Percentiles rank a stretch among this genome's conserved stretches.
Conservation (phyloP, 2,888 invertebrate species). For the Dynastes hyllus region DNA sequence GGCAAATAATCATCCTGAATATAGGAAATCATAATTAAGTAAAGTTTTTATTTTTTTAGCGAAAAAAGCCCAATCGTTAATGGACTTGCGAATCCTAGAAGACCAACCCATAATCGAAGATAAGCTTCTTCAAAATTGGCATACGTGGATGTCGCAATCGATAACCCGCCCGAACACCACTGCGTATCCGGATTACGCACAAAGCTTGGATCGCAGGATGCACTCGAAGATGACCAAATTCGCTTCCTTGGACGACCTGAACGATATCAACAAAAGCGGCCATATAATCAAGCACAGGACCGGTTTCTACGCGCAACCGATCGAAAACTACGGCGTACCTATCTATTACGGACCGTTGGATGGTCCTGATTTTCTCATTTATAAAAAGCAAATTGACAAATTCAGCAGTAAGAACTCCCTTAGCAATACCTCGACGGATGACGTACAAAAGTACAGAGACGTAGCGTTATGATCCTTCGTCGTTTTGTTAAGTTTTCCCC, state of each 20-base stretch:
- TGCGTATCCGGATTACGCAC: slow-evolving; percentile 57
- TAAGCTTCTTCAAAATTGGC: slow-evolving; percentile 59
- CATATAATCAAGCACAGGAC: slow-evolving; percentile 67
- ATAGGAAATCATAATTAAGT: too few relatives aligned
- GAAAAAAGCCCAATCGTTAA: slow-evolving; percentile 69
- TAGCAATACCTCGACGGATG: slow-evolving; percentile 70
- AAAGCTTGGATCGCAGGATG: slow-evolving; percentile 56
- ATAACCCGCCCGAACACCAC: slow-evolving; percentile 62
- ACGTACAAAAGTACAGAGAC: slow-evolving; percentile 71
- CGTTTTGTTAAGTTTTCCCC: slow-evolving; percentile 36
- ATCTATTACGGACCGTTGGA: slow-evolving; percentile 70
- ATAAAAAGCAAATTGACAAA: slow-evolving; percentile 69
- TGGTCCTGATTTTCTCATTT: slow-evolving; percentile 70
- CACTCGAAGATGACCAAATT: slow-evolving; percentile 63
- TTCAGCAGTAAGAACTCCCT: slow-evolving; percentile 67
- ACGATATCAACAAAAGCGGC: slow-evolving; percentile 56
- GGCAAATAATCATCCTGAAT: too few relatives aligned
- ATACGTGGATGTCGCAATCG: slow-evolving; percentile 63
- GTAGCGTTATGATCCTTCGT: slow-evolving; percentile 66
- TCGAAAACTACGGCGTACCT: slow-evolving; percentile 69
- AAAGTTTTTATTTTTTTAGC: slow-evolving; percentile 57
- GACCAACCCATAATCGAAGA: slow-evolving; percentile 58
- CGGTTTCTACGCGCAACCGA: slow-evolving; percentile 69
- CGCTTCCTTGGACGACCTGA: slow-evolving; percentile 68
- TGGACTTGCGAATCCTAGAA: slow-evolving; percentile 67